These are phyloP conservation scores for Melanostigma gelatinosum DNA, from an alignment of 2,113 vertebrate genomes.

Conservation along the genomic window DNA sequence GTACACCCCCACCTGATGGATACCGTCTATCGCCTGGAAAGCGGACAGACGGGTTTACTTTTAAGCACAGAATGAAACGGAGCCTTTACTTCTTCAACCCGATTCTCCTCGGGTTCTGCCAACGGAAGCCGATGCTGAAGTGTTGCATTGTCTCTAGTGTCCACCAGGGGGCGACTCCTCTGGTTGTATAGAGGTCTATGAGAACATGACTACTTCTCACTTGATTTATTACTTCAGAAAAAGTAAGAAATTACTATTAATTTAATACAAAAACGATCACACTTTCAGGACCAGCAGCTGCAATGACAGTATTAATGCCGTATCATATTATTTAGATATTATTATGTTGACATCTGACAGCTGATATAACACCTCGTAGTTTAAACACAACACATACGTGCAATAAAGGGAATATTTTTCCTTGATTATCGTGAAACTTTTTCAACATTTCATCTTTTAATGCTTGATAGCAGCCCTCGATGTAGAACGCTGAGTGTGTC, in stretches of 20 bases:
- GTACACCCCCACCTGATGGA: slow-evolving; percentile 97
- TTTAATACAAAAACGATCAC: too few relatives aligned
- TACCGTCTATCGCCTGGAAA: slow-evolving; percentile 95
- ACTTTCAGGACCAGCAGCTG: too few relatives aligned
- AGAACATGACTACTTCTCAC: too few relatives aligned
- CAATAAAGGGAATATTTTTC: background rate
- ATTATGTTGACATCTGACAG: background rate
- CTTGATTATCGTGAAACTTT: background rate
- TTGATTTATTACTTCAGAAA: too few relatives aligned
- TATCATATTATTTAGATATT: too few relatives aligned
- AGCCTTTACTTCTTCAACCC: background rate
- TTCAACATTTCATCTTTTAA: background rate
- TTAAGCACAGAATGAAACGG: background rate
- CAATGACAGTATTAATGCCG: too few relatives aligned
- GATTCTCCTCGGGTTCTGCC: background rate
- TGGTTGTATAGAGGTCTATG: background rate
- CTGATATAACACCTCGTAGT: too few relatives aligned
- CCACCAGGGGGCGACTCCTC: background rate
- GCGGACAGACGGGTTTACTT: background rate
- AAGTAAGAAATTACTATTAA: too few relatives aligned
- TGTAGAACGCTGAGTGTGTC: slow-evolving; percentile 9
- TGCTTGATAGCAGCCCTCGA: background rate
- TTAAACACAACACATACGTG: background rate
- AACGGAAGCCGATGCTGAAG: too few relatives aligned
- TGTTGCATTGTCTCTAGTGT: background rate